phyloP scores from a whole-genome alignment of 1,140 invertebrate genomes.

The Lineus longissimus region DNA sequence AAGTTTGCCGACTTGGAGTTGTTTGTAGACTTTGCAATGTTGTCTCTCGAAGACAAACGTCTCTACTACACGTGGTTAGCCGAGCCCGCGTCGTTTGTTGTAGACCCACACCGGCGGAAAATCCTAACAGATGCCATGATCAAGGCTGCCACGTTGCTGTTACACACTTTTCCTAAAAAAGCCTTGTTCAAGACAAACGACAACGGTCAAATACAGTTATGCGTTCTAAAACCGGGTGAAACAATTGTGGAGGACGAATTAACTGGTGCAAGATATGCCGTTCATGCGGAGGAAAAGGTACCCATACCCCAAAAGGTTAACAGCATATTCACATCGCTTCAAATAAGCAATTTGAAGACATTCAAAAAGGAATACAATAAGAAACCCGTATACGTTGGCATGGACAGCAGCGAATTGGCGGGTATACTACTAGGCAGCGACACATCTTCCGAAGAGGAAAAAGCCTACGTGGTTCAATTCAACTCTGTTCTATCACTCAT shows the following conservation, averaged over 20 bases:
- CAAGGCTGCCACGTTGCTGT: neutral
- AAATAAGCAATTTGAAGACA: constrained; percentile 6
- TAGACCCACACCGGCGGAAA: neutral
- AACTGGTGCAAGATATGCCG: neutral
- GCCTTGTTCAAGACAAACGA: neutral
- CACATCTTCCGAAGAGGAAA: constrained; percentile 1
- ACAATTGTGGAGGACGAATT: constrained; percentile 6
- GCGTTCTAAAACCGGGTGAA: constrained; percentile 5
- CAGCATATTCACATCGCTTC: constrained; percentile 2
- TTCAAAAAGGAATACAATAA: constrained; percentile 8
- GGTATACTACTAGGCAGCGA: constrained; percentile 7
- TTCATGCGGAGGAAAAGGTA: neutral
- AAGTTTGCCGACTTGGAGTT: constrained; percentile 2
- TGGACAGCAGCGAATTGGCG: constrained; percentile 8
- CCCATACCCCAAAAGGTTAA: constrained; percentile 1
- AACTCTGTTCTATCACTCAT: neutral
- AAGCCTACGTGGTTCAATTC: constrained; percentile 6
- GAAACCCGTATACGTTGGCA: neutral
- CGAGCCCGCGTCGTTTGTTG: neutral
- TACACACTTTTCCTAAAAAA: neutral
- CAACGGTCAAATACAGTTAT: constrained; percentile 6
- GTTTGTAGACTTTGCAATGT: constrained; percentile 3
- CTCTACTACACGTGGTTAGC: constrained; percentile 2
- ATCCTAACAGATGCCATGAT: constrained; percentile 4
- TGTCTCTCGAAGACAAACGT: constrained; percentile 5